Evolutionary conservation across 1,140 invertebrate species (phyloP).

Genomic region (Diuraphis noxia): DNA sequence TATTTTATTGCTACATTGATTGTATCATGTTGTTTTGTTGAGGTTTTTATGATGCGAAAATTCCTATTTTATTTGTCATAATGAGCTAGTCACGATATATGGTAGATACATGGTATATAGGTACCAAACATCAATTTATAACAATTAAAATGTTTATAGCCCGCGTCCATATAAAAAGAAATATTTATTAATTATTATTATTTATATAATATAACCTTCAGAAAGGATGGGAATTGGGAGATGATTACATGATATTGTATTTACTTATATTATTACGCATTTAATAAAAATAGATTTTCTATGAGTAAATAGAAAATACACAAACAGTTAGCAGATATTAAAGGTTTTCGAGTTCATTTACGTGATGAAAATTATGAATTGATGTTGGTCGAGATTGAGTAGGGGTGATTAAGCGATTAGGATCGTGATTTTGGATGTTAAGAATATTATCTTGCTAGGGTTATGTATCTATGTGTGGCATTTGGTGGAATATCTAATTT

Average conservation of each 20-base stretch:
- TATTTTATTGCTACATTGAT: neutral
- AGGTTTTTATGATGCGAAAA: neutral
- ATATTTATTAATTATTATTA: neutral
- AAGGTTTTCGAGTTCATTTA: neutral
- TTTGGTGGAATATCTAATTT: neutral
- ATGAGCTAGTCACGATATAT: neutral
- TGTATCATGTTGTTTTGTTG: neutral
- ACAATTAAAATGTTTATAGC: neutral
- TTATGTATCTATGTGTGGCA: neutral
- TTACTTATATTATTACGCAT: neutral
- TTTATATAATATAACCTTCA: neutral
- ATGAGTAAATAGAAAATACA: neutral
- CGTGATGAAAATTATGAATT: neutral
- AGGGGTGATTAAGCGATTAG: neutral
- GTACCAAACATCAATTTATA: neutral
- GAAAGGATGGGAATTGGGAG: neutral
- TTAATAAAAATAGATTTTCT: neutral
- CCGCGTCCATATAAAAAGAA: neutral
- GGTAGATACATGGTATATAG: neutral
- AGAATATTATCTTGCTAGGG: neutral
- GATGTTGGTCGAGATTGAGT: neutral
- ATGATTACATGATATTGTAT: neutral
- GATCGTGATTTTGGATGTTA: neutral
- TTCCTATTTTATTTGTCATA: neutral
- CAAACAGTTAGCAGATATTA: neutral